Percentiles rank a stretch among this genome's conserved stretches.
These are phyloP conservation scores for Pipistrellus kuhlii DNA, from an alignment of 2,797 vertebrate species.

Conservation along the genomic window DNA sequence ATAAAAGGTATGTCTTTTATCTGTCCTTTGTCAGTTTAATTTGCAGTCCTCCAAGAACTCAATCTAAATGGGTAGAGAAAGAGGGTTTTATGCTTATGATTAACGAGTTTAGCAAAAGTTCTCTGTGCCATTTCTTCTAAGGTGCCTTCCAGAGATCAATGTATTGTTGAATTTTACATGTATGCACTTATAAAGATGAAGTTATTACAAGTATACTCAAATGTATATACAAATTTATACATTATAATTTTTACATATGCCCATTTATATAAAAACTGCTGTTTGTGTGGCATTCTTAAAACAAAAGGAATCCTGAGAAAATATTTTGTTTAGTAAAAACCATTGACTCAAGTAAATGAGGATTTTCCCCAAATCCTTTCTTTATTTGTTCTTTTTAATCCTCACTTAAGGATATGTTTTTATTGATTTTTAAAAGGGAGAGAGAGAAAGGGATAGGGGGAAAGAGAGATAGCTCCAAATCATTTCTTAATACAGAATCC, in stretches of 20 bases:
- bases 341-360: background rate
- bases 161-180: background rate
- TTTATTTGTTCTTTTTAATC: background rate
- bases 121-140: background rate
- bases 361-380: background rate
- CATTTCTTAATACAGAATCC: background rate
- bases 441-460: background rate
- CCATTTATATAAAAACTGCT: background rate
- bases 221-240: background rate
- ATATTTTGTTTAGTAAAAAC: constrained; percentile 5
- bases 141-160: background rate
- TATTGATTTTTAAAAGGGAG: background rate
- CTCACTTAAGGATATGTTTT: background rate
- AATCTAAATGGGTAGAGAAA: background rate
- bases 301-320: constrained; percentile 29
- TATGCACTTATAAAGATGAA: background rate
- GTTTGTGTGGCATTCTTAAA: background rate
- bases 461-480: background rate
- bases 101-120: constrained; percentile 5
- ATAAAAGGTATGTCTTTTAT: too few relatives aligned
- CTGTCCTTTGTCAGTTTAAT: constrained; percentile 12
- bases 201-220: background rate
- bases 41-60: background rate
- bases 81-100: background rate
- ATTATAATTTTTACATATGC: background rate